phyloP scores from a whole-genome alignment of 2,797 vertebrate genomes.

The Fistularia commersonii region DNA sequence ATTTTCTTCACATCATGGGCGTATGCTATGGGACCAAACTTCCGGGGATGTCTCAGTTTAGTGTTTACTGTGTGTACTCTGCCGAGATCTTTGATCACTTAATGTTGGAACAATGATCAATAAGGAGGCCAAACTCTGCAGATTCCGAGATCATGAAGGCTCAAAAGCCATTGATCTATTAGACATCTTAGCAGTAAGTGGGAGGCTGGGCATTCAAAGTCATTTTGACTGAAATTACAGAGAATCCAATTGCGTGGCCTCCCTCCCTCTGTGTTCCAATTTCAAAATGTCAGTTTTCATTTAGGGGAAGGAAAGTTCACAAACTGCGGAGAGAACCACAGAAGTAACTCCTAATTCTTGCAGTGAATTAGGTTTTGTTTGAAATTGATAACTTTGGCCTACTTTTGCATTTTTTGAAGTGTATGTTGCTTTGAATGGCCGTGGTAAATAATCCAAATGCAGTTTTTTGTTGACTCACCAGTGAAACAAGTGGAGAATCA shows the following conservation, averaged over 20 bases:
- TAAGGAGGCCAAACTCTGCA: slow-evolving; percentile 53
- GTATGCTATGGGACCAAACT: slow-evolving; percentile 29
- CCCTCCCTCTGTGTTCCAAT: slow-evolving; percentile 18
- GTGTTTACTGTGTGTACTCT: slow-evolving; percentile 47
- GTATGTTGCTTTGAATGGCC: too few species aligned
- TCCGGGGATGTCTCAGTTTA: slow-evolving; percentile 37
- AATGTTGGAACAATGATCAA: slow-evolving; percentile 56
- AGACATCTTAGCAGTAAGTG: slow-evolving; percentile 28
- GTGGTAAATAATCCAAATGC: too few species aligned
- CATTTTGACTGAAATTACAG: slow-evolving; percentile 58
- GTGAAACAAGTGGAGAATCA: too few species aligned
- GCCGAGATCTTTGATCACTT: slow-evolving; percentile 57
- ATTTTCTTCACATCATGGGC: slow-evolving; percentile 36
- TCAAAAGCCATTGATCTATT: slow-evolving; percentile 61
- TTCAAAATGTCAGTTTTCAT: slow-evolving; percentile 33
- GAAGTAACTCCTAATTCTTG: slow-evolving; percentile 4
- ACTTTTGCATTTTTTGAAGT: too few species aligned
- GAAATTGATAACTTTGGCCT: too few species aligned
- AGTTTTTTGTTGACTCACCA: too few species aligned
- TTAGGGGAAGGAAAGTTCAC: slow-evolving; percentile 14
- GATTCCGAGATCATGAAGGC: slow-evolving; percentile 50
- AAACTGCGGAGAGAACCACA: slow-evolving; percentile 1
- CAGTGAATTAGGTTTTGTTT: slow-evolving; percentile 5
- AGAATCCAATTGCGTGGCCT: slow-evolving; percentile 20
- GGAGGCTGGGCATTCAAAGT: slow-evolving; percentile 37